A percentile compares a stretch with the other conserved stretches of the same genome.
These are phyloP conservation scores for Ardeotis arabs DNA, from an alignment of 2,113 vertebrate genomes.

Conservation along the genomic window DNA sequence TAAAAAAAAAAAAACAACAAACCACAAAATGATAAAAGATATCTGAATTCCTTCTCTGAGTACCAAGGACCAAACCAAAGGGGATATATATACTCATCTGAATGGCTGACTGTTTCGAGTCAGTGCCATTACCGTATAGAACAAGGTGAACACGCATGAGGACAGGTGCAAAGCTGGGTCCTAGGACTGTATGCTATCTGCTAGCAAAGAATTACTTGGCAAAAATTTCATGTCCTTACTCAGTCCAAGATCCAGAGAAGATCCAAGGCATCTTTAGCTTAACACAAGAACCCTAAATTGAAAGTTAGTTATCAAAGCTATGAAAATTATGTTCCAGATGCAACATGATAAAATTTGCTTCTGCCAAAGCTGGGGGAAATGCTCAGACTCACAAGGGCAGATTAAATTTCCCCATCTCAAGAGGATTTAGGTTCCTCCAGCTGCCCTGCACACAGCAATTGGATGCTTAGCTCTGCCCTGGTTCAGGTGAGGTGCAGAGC, in stretches of 20 bases:
- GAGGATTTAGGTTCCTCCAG: neutral
- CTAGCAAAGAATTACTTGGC: neutral
- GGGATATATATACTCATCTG: fast-evolving
- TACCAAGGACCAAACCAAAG: neutral
- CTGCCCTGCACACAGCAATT: neutral
- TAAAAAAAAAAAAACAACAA: neutral
- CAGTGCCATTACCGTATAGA: neutral
- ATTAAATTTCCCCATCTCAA: neutral
- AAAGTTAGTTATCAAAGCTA: neutral
- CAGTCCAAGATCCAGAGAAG: neutral
- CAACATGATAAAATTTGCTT: neutral
- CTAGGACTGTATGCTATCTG: neutral
- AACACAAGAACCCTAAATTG: neutral
- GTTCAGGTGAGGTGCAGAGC: neutral
- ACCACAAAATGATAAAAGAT: too few species aligned
- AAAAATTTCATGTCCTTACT: neutral
- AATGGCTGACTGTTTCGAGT: neutral
- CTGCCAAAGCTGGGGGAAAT: neutral
- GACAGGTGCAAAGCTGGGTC: neutral
- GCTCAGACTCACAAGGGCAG: neutral
- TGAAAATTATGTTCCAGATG: neutral
- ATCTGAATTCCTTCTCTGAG: neutral
- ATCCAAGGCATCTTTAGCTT: neutral
- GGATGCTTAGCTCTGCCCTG: neutral
- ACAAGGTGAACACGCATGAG: neutral